Conservation (phyloP, 1,140 invertebrate genomes). For the Yoshiicerus persimilis region DNA sequence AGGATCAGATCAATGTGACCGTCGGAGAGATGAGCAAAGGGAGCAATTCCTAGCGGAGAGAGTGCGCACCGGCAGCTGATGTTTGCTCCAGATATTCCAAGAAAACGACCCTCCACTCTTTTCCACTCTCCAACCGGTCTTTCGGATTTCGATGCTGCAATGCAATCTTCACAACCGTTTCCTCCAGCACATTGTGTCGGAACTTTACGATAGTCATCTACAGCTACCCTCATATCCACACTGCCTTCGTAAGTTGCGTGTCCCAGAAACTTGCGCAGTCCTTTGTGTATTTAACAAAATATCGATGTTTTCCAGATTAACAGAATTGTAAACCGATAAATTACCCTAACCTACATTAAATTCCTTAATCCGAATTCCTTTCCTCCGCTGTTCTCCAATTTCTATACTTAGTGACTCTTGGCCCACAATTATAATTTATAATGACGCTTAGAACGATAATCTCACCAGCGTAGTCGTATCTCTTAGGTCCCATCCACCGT, state of each 20-base stretch:
- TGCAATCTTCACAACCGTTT: slow-evolving; percentile 47
- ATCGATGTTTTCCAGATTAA: background rate
- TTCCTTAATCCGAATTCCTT: background rate
- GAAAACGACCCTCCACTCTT: slow-evolving; percentile 45
- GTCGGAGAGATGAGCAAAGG: slow-evolving; percentile 77
- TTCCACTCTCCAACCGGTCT: slow-evolving; percentile 45
- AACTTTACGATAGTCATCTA: slow-evolving; percentile 33
- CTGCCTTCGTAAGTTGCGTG: slow-evolving; percentile 52
- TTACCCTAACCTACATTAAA: background rate
- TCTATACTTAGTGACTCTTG: too few relatives aligned
- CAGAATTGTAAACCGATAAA: background rate
- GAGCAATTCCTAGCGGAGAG: slow-evolving; percentile 67
- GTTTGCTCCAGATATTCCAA: slow-evolving; percentile 46
- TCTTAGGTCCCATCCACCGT: slow-evolving; percentile 84
- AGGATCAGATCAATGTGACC: slow-evolving; percentile 78
- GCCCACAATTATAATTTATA: too few relatives aligned
- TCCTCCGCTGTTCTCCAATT: too few relatives aligned
- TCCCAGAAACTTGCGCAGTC: slow-evolving; percentile 50
- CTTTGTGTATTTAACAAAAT: slow-evolving; percentile 30
- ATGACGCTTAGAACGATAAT: slow-evolving; percentile 9
- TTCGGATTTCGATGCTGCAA: background rate
- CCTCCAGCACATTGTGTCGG: slow-evolving; percentile 43
- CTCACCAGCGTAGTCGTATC: slow-evolving; percentile 78
- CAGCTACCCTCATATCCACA: slow-evolving; percentile 43
- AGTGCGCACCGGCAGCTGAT: slow-evolving; percentile 36